phyloP scores from a whole-genome alignment of 30 jellyfish, hydroid and myxozoan genomes.

The Aurelia sp. region DNA sequence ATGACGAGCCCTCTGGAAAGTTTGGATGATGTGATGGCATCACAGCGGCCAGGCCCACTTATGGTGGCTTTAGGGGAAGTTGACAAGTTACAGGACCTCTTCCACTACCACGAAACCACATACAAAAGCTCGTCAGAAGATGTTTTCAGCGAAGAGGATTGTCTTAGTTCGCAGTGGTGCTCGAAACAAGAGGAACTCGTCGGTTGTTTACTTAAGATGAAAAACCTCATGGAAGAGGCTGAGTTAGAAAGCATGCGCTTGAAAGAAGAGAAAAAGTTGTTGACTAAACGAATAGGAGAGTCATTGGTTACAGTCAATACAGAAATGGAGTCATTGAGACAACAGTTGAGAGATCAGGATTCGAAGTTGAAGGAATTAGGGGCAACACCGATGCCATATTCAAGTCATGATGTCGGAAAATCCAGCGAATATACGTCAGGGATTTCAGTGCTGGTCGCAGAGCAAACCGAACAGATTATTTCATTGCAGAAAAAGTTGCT shows the following conservation, averaged over 20 bases:
- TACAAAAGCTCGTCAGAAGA: slow-evolving; percentile 74
- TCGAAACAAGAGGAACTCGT: slow-evolving; percentile 78
- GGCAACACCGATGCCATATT: slow-evolving; percentile 55
- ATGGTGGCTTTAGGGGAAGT: slow-evolving; percentile 78
- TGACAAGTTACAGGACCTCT: slow-evolving; percentile 59
- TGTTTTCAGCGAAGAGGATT: slow-evolving; percentile 62
- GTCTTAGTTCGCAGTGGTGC: slow-evolving; percentile 42
- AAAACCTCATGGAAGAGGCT: slow-evolving; percentile 86
- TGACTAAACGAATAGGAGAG: slow-evolving; percentile 76
- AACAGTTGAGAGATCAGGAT: slow-evolving; percentile 74
- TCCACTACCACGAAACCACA: slow-evolving; percentile 34
- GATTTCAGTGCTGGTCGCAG: slow-evolving; percentile 42
- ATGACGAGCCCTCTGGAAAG: slow-evolving; percentile 35
- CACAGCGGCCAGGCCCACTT: slow-evolving; percentile 64
- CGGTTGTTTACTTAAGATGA: slow-evolving; percentile 73
- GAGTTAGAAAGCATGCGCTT: slow-evolving; percentile 83
- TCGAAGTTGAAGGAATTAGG: slow-evolving; percentile 66
- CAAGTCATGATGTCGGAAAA: slow-evolving; percentile 23
- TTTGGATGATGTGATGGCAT: not conserved
- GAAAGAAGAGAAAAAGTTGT: slow-evolving; percentile 73
- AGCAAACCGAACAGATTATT: slow-evolving; percentile 66
- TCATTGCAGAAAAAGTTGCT: slow-evolving; percentile 42
- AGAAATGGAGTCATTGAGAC: slow-evolving; percentile 71
- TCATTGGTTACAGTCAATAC: slow-evolving; percentile 73
- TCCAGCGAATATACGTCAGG: slow-evolving; percentile 29